Conservation (phyloP, 2,888 invertebrate species). For the Melinopterus prodromus region DNA sequence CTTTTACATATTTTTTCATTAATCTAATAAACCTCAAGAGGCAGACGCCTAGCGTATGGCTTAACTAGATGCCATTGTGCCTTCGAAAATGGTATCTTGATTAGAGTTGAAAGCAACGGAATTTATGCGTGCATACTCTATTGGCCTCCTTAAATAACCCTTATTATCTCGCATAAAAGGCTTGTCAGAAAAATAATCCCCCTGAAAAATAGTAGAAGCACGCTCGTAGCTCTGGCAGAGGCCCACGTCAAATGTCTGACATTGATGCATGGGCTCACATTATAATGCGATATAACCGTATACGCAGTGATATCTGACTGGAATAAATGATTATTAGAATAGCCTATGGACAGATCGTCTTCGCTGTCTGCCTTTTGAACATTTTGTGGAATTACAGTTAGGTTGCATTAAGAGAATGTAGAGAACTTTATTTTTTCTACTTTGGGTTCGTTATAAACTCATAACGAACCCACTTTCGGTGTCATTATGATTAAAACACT, state of each 20-base stretch:
- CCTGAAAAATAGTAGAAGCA: constrained; percentile 32
- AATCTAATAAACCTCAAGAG: neutral
- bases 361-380: neutral
- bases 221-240: constrained; percentile 21
- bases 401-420: neutral
- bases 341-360: neutral
- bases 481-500: too few relatives aligned
- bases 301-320: neutral
- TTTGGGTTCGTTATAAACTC: too few relatives aligned
- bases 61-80: neutral
- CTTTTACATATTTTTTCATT: neutral
- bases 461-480: too few relatives aligned
- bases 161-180: constrained; percentile 31
- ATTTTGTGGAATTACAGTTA: neutral
- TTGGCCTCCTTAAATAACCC: constrained; percentile 20
- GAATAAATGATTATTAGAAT: constrained; percentile 4
- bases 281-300: constrained; percentile 11
- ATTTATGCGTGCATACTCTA: constrained; percentile 25
- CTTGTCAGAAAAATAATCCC: constrained; percentile 36
- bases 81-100: neutral
- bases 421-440: too few relatives aligned
- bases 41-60: neutral
- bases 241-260: constrained; percentile 30
- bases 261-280: constrained; percentile 32
- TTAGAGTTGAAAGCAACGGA: constrained; percentile 9